These are phyloP conservation scores for Aphelenchoides besseyi DNA, from an alignment of 1,140 invertebrate species.

Conservation along the genomic window DNA sequence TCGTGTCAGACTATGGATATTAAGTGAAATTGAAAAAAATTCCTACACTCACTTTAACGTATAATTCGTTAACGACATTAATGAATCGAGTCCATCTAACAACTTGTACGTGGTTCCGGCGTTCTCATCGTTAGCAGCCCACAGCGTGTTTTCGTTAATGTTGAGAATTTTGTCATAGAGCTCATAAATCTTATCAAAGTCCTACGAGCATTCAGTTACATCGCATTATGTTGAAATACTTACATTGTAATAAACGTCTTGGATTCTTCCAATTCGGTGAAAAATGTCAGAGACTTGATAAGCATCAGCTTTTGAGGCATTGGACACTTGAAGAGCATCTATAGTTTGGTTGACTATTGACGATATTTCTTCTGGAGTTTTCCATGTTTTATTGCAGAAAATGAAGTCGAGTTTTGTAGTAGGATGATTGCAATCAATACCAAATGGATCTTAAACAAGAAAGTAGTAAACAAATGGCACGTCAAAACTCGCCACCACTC, in stretches of 20 bases:
- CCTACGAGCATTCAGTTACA: not conserved
- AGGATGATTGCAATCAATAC: not conserved
- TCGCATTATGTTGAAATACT: not conserved
- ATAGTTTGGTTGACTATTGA: not conserved
- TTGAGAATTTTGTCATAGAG: constrained; percentile 9
- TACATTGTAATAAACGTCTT: not conserved
- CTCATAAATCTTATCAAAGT: not conserved
- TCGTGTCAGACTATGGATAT: not conserved
- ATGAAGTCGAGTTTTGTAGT: not conserved
- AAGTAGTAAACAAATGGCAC: not conserved
- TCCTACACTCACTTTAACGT: not conserved
- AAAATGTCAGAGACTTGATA: constrained; percentile 11
- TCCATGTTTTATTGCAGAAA: constrained; percentile 4
- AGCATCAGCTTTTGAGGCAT: not conserved
- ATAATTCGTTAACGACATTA: not conserved
- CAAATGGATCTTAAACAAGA: not conserved
- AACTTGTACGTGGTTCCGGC: not conserved
- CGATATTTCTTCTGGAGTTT: not conserved
- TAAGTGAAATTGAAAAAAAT: not conserved
- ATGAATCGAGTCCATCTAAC: not conserved
- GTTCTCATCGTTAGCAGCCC: constrained; percentile 2
- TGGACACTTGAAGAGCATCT: not conserved
- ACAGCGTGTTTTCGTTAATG: constrained; percentile 4
- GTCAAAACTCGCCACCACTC: no score
- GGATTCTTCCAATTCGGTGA: not conserved